phyloP scores from a whole-genome alignment of 2,888 invertebrate species.

The Sarcophaga rosellei region DNA sequence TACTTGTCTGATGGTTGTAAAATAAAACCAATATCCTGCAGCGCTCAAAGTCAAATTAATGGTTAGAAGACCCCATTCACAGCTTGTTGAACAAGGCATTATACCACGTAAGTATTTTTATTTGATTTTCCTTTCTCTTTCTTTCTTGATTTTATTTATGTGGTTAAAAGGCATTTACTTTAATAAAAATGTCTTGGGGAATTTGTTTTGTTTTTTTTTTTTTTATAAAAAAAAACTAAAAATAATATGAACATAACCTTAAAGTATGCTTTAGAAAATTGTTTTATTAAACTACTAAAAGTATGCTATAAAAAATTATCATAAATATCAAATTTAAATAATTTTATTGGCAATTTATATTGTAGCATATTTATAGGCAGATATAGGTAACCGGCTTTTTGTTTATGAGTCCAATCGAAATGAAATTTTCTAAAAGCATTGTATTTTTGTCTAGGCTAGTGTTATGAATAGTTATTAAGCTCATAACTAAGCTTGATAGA shows the following conservation, averaged over 20 bases:
- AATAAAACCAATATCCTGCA: constrained; percentile 82
- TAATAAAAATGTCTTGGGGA: background rate
- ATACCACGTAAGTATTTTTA: constrained; percentile 95
- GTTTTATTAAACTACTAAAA: constrained; percentile 4
- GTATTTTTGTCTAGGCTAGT: too few species aligned
- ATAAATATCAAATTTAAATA: too few species aligned
- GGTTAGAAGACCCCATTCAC: constrained; percentile 96
- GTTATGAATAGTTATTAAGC: too few species aligned
- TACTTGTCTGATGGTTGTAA: background rate
- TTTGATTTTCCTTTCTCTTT: background rate
- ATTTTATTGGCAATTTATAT: background rate
- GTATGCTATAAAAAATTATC: background rate
- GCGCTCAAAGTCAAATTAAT: constrained; percentile 98
- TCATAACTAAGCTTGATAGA: too few species aligned
- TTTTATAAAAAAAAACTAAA: background rate
- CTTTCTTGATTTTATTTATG: constrained; percentile 21
- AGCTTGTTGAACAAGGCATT: constrained; percentile 98
- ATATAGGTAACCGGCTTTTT: too few species aligned
- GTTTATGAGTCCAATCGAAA: too few species aligned
- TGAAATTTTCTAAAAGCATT: too few species aligned
- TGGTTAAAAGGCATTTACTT: constrained; percentile 31
- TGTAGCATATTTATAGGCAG: background rate
- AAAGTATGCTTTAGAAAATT: constrained; percentile 22
- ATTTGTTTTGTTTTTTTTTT: background rate
- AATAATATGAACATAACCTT: constrained; percentile 16